phyloP scores from a whole-genome alignment of 2,797 vertebrate genomes.

The Cuculus canorus region DNA sequence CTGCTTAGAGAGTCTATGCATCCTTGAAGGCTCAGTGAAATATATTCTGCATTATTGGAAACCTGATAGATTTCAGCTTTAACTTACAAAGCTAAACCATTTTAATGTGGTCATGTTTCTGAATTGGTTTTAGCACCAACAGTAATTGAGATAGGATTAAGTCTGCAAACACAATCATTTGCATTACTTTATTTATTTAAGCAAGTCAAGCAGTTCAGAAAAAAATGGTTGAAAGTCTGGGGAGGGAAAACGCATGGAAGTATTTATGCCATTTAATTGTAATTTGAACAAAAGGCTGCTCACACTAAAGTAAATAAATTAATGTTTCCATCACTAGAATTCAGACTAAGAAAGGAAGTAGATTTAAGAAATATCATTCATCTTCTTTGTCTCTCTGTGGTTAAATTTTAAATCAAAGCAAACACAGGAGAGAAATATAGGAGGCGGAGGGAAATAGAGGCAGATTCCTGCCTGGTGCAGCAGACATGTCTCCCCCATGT shows the following conservation, averaged over 20 bases:
- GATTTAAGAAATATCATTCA: not conserved
- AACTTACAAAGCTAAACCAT: not conserved
- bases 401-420: not conserved
- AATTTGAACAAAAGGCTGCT: not conserved
- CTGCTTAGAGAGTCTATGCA: not conserved
- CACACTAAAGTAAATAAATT: not conserved
- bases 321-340: not conserved
- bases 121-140: not conserved
- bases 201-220: not conserved
- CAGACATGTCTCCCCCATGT: too few relatives aligned
- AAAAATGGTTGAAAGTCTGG: not conserved
- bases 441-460: too few relatives aligned
- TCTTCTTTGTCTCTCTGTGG: not conserved
- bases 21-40: not conserved
- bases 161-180: not conserved
- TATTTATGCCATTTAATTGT: not conserved
- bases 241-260: not conserved
- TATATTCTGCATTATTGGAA: not conserved
- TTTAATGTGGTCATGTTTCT: not conserved
- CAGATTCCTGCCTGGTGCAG: too few relatives aligned
- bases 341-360: not conserved
- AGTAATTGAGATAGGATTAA: not conserved
- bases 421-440: not conserved
- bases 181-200: not conserved
- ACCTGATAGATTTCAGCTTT: not conserved